Evolutionary conservation across 2,888 invertebrate species (phyloP).

Genomic region (Tenodera sinensis): DNA sequence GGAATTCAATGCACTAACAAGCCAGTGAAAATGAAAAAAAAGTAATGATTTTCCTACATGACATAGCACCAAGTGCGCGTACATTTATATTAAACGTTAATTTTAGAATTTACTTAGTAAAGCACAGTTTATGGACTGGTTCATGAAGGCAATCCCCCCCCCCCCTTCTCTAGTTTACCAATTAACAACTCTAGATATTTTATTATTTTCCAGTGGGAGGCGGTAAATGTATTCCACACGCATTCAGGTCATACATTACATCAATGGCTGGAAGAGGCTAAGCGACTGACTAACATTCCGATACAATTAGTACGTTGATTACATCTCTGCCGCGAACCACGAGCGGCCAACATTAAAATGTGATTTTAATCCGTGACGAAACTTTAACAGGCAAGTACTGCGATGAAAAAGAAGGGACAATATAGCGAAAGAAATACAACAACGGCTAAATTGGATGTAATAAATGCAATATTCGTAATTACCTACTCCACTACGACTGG

Average conservation of each 20-base stretch:
- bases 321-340: background rate
- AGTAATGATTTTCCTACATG: too few relatives aligned
- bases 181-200: background rate
- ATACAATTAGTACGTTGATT: background rate
- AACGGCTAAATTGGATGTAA: background rate
- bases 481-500: background rate
- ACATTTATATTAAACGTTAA: too few relatives aligned
- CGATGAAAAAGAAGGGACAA: background rate
- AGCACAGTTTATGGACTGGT: too few relatives aligned
- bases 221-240: background rate
- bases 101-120: too few relatives aligned
- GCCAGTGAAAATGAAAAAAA: too few relatives aligned
- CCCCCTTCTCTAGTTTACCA: background rate
- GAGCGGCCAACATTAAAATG: background rate
- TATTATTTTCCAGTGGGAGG: background rate
- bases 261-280: background rate
- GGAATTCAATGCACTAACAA: too few relatives aligned
- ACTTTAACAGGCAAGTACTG: background rate
- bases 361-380: slow-evolving; percentile 10
- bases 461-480: background rate
- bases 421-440: background rate
- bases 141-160: too few relatives aligned
- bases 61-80: too few relatives aligned
- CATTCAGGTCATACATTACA: background rate
- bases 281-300: background rate